A percentile compares a stretch with the other conserved stretches of the same genome.
Conservation (phyloP, 2,888 invertebrate species). For the Muschampia plurimacula region DNA sequence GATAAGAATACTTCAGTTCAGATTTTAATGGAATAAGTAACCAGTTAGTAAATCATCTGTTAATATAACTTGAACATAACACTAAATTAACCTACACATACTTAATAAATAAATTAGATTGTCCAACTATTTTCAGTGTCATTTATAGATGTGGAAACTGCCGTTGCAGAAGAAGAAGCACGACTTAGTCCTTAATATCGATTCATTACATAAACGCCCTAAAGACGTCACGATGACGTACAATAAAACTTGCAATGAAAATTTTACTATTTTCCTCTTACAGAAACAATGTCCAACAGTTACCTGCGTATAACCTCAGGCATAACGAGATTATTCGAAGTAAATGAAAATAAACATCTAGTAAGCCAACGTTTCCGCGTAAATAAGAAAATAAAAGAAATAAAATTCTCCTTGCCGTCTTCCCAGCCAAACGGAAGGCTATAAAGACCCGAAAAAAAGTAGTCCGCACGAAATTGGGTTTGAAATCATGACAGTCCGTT, state of each 20-base stretch:
- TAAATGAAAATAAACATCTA: background rate
- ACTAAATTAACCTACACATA: no score
- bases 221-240: background rate
- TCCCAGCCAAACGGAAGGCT: background rate
- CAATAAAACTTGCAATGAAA: background rate
- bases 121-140: no score
- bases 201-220: no score
- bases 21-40: no score
- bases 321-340: background rate
- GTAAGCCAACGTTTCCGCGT: background rate
- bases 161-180: background rate
- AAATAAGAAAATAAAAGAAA: background rate
- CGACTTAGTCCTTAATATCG: background rate
- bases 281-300: background rate
- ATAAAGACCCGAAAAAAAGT: constrained; percentile 8
- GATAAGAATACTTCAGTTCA: no score
- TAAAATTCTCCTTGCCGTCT: background rate
- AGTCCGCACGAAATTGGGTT: constrained; percentile 10
- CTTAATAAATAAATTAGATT: no score
- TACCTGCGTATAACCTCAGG: background rate
- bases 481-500: constrained; percentile 28
- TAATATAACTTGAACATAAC: no score
- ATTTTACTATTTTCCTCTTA: background rate
- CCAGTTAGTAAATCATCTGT: no score
- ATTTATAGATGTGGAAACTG: background rate